Percentiles rank a stretch among this genome's conserved stretches.
Evolutionary conservation across 2,888 invertebrate species (phyloP).

Genomic region (Pyrrhia umbra): DNA sequence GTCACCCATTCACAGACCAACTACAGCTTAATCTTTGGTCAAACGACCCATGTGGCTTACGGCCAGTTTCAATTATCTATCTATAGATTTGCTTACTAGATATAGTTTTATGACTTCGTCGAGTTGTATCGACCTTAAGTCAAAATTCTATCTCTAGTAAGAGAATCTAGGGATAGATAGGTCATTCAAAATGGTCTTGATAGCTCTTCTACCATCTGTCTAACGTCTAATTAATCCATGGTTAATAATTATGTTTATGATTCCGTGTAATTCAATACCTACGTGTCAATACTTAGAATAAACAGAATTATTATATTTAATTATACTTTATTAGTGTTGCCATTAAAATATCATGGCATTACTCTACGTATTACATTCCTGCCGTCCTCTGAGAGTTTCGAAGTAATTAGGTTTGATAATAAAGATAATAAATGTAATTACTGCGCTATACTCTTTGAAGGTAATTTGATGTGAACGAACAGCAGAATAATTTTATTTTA

Average conservation of each 20-base stretch:
- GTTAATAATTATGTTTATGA: not conserved
- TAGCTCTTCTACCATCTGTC: no score
- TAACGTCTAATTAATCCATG: no score
- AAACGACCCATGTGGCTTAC: no score
- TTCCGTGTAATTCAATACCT: not conserved
- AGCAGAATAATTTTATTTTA: not conserved
- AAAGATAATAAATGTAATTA: conserved; percentile 36
- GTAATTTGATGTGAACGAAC: conserved; percentile 14
- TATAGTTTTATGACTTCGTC: no score
- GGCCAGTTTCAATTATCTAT: no score
- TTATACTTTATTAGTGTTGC: conserved; percentile 7
- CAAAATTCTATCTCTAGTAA: no score
- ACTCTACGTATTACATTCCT: conserved; percentile 5
- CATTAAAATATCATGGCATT: conserved; percentile 12
- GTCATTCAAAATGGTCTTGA: no score
- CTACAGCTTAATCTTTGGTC: no score
- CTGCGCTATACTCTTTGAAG: conserved; percentile 28
- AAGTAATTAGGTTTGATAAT: conserved; percentile 34
- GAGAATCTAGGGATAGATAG: no score
- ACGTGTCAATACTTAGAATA: not conserved
- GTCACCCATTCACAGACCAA: no score
- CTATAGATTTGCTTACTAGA: no score
- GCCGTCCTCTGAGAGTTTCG: conserved; percentile 19
- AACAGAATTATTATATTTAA: conserved; percentile 12
- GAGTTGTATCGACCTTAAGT: no score